Conservation (phyloP, 2,113 vertebrate genomes). For the Proterorhinus semilunaris region DNA sequence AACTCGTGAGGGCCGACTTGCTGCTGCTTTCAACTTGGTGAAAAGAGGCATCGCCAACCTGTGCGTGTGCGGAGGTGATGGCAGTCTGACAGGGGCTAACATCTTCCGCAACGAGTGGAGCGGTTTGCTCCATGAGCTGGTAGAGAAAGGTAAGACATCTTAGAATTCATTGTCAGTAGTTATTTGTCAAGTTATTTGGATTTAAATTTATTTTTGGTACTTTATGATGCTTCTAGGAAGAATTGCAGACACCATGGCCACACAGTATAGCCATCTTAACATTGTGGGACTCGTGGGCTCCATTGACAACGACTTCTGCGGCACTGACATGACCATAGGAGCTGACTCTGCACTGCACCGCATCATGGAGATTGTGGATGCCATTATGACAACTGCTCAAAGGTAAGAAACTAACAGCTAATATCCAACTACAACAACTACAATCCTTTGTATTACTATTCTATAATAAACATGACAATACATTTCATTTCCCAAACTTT, state of each 20-base stretch:
- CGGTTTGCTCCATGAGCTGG: conserved; percentile 84
- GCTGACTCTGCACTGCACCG: conserved; percentile 91
- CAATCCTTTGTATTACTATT: not conserved
- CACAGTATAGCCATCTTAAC: conserved; percentile 80
- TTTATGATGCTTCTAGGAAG: conserved; percentile 71
- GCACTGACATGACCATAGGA: conserved; percentile 95
- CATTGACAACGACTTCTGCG: conserved; percentile 94
- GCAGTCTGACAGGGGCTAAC: conserved; percentile 92
- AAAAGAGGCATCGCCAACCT: conserved; percentile 91
- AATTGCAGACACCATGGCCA: conserved; percentile 80
- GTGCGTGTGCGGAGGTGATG: conserved; percentile 92
- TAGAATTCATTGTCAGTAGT: not conserved
- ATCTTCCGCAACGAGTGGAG: conserved; percentile 92
- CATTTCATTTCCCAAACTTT: not conserved
- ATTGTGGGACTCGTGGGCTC: conserved; percentile 91
- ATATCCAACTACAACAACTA: not conserved
- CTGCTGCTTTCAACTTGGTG: conserved; percentile 86
- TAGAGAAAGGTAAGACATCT: conserved; percentile 74
- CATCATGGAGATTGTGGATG: conserved; percentile 92
- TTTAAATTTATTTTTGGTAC: not conserved
- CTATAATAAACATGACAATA: not conserved
- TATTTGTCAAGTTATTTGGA: no score
- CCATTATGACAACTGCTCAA: conserved; percentile 91
- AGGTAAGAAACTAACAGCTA: conserved; percentile 71
- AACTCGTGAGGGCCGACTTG: conserved; percentile 81